Base-by-base conservation (phyloP, 2,113 vertebrate species). In the Cryptomyrus ogoouensis region DNA sequence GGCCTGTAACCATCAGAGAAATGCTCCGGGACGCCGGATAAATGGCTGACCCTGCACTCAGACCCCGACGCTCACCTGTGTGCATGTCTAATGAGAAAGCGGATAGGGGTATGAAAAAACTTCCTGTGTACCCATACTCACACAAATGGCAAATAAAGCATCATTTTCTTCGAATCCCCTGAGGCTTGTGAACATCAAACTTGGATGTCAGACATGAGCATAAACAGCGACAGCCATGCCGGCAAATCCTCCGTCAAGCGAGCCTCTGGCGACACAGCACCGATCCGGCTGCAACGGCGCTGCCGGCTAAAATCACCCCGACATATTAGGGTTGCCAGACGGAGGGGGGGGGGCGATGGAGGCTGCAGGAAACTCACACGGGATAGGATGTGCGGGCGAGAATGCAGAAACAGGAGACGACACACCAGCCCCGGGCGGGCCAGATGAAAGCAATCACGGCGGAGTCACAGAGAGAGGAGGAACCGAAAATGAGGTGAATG, bases 321-420 rank as follows among this genome's bases (percentile, higher is more conserved):
- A 62, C 8, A 19, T 24, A 46, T 10, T 46, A 84, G 44, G 44
- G 44, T 47, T 39, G 42, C 35, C 77, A 21, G 42, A 17, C 0
- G 24, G 50, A 0, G 50, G 50, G 50, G 13, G 6, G 44, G 42
- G 46, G 9, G 19, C 21, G 3, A 24, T 0, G 19, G 83, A 19
- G 21, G 47, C n/a, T 7, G 13, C 47, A 87, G 49, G 13, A 27
- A 31, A 35, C 31, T 15, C n/a, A 52, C 12, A 53, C 27, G 10
- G 49, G 49, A 19, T 87, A 17, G 2, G n/a, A 53, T 52, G 47
- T 35, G 49, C 85, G 52, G 58, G 47, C 39, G 50, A 88, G 44
- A 91, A 91, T 21, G 44, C 77, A 89, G 42, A 88, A 66, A 39
- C 56, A 5, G 44, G 27, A 87, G 49, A 50, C 19, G 52, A 27